Conservation (phyloP, 2,797 vertebrate genomes). For the Psittacula derbiana region DNA sequence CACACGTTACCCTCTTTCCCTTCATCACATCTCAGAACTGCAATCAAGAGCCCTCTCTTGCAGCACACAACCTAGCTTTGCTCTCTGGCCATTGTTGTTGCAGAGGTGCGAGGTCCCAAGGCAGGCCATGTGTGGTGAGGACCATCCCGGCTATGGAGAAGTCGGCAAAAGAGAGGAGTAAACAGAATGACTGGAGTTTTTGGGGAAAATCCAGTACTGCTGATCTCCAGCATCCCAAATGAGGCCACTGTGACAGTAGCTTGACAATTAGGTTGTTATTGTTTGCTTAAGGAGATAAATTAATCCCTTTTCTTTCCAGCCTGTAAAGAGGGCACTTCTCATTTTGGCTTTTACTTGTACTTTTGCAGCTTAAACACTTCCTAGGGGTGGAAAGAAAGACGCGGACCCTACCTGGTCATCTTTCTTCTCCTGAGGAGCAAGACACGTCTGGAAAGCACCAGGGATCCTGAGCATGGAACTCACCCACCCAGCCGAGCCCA, state of each 20-base stretch:
- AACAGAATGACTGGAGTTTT: neutral
- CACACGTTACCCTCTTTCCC: too few species aligned
- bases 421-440: neutral
- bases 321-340: neutral
- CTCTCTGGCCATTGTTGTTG: neutral
- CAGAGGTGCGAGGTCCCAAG: rapidly evolving
- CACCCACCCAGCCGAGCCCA: too few species aligned
- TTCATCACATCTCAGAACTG: neutral
- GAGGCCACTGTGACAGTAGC: neutral
- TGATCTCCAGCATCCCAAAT: neutral
- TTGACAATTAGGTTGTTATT: neutral
- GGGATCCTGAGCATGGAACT: neutral
- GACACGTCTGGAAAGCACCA: neutral
- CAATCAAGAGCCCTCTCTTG: neutral
- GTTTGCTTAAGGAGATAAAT: neutral
- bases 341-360: neutral
- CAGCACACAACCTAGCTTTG: neutral
- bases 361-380: neutral
- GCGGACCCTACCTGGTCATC: neutral
- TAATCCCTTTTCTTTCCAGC: neutral
- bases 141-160: neutral
- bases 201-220: neutral
- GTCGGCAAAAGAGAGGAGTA: neutral
- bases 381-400: neutral
- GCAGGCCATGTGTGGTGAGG: neutral